phyloP scores from a whole-genome alignment of 2,888 invertebrate genomes.

The Sminthurinus aureus region DNA sequence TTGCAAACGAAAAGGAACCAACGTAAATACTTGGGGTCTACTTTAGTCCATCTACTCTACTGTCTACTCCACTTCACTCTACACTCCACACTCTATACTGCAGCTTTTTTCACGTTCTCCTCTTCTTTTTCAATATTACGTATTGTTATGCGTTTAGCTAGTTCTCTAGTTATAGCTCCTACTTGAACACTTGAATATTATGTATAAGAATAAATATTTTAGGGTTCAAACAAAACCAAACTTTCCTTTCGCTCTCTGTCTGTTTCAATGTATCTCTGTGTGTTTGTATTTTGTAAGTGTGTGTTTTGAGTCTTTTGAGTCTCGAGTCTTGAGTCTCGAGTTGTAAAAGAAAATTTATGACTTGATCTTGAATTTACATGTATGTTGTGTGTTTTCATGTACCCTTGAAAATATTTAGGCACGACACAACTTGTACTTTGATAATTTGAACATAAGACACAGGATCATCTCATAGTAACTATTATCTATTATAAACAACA shows the following conservation, averaged over 20 bases:
- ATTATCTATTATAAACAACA: no score
- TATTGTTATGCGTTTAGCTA: no score
- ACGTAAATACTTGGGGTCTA: background rate
- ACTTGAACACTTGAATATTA: no score
- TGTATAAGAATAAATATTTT: background rate
- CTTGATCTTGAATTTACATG: background rate
- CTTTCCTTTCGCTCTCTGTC: background rate
- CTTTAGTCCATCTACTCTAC: background rate
- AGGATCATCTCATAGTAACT: no score
- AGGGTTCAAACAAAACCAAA: background rate
- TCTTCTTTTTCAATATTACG: no score
- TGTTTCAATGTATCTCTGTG: no score
- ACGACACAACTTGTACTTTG: no score
- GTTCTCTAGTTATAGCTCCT: no score
- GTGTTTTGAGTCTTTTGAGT: background rate
- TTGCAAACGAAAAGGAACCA: slow-evolving; percentile 4
- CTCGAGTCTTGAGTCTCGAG: background rate
- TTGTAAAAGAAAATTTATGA: background rate
- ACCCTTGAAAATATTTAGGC: no score
- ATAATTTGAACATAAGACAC: no score
- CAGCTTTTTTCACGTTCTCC: background rate
- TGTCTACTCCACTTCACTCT: no score
- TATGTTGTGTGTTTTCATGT: background rate
- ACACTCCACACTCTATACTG: background rate
- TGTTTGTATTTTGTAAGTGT: no score